Evolutionary conservation across 2,113 vertebrate species (phyloP), one percentile per base, ranked within the genome.

Genomic region (Cebus imitator): DNA sequence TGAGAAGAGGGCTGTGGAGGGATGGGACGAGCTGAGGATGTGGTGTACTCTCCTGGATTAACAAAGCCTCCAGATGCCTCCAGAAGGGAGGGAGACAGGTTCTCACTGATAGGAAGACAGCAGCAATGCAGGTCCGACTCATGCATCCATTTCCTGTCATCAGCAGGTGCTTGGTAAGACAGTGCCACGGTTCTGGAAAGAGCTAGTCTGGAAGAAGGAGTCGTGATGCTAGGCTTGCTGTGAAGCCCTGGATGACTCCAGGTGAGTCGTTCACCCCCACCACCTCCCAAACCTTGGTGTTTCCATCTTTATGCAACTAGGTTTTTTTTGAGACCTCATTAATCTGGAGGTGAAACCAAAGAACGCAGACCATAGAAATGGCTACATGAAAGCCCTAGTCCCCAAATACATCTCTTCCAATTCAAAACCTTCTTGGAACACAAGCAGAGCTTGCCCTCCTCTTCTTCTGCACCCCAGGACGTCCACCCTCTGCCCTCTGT

Each of bases 21-120:
- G n/a, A 37, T 18, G 1, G 32, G 30, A n/a, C 0, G 2, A 68
- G 48, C 43, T 27, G 40, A 79, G 72, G 37, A 37, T 0, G 0
- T 0, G 16, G 16, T n/a, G 52, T 61, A 20, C 32, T 73, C 14
- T 84, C 23, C 9, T 3, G 23, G 48, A 18, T 11, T 45, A 25
- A 87, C 7, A 16, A 75, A 80, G 43, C 25, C 48, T 73, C 45
- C 40, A 37, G 79, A 57, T 20, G 48, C 37, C 25, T 57, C 55
- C 72, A 40, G 72, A 50, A 78, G 13, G 14, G 21, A 80, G 25
- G 27, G 27, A 43, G 91, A 11, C 14, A 79, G 80, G 27, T 58
- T 57, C 52, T 84, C 57, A 43, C 25, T 4, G 50, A 9, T 1
- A 35, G 43, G 92, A 70, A 90, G 78, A 81, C 40, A 40, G 37